These are phyloP conservation scores for Brachirus orientalis DNA, from an alignment of 2,113 vertebrate genomes.

Conservation along the genomic window DNA sequence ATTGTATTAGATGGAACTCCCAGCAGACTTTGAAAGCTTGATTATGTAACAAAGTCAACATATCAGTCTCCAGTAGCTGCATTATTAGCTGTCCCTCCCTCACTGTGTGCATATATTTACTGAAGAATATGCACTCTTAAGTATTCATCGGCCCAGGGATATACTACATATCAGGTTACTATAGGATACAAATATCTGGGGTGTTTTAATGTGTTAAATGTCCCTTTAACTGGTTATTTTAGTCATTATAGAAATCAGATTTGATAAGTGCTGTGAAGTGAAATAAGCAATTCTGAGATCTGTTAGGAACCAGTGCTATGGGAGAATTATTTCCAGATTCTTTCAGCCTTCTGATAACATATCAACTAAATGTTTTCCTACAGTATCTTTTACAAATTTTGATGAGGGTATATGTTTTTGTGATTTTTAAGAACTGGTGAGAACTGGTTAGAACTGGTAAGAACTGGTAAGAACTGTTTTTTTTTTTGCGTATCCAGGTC, in stretches of 20 bases:
- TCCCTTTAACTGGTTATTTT: too few species aligned
- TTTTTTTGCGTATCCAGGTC: too few species aligned
- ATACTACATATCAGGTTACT: too few species aligned
- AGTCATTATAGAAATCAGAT: too few species aligned
- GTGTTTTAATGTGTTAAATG: too few species aligned
- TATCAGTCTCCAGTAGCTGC: slow-evolving; percentile 62
- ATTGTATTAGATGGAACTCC: slow-evolving; percentile 25
- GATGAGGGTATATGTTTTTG: too few species aligned
- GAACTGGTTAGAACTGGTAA: too few species aligned
- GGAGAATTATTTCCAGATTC: slow-evolving; percentile 35
- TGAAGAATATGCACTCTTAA: slow-evolving; percentile 24
- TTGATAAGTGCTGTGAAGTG: slow-evolving; percentile 14
- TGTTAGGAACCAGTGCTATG: slow-evolving; percentile 1
- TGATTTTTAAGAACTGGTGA: too few species aligned
- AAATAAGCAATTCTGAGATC: slow-evolving; percentile 22
- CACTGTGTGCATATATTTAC: too few species aligned
- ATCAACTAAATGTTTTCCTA: slow-evolving; percentile 18
- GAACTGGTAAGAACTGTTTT: too few species aligned
- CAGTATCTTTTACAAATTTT: too few species aligned
- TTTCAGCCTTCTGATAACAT: slow-evolving; percentile 24
- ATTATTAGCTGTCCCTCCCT: slow-evolving; percentile 54
- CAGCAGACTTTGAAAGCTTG: slow-evolving; percentile 52
- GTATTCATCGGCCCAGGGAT: too few species aligned
- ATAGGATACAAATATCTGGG: slow-evolving; percentile 10
- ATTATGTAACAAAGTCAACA: slow-evolving; percentile 67